Evolutionary conservation across 2,797 vertebrate genomes (phyloP), one percentile per base, ranked within the genome.

Genomic region (Agapornis canus): DNA sequence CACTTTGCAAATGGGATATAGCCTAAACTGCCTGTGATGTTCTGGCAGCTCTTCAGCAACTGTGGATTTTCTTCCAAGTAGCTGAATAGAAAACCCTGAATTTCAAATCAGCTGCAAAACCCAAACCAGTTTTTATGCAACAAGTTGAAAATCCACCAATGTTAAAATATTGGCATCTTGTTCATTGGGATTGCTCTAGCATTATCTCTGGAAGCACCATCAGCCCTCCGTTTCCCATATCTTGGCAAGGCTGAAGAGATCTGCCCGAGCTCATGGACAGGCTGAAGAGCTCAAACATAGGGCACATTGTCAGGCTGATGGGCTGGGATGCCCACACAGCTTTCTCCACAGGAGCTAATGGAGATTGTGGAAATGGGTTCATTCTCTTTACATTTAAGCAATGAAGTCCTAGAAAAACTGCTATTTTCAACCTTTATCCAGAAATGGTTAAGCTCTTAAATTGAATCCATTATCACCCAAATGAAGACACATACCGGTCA

Each of bases 401-500:
- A 37, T 71, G 86, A 96, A 89, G 13, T 78, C 70, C 75, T 35
- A 54, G 57, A 47, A 73, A 80, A 87, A 57, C 39, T 94, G 48
- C 2, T 2, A 77, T 68, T 86, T 96, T 40, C 89, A 93, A 60
- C 73, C 47, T 91, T 89, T 37, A 81, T 35, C 51, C 92, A 82
- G 87, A 89, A 95, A 68, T 13, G 13, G 61, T 82, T 92, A 77
- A 91, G 51, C 76, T 92, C 60, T 89, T 85, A 92, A 97, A 97
- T 45, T 94, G 75, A 48, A 76, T 92, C 87, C 87, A 86, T 96
- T 95, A 96, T 59, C 79, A 89, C 82, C 61, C 90, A 97, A 97
- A 97, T 92, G 93, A 97, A 97, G 97, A 96, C 51, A 52, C 91
- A 90, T 88, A 95, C 93, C 78, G 93, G 89, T 21, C 2, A 94